Evolutionary conservation across 53 echinoderm and acorn worm species (phyloP), one percentile per base, ranked within the genome.

Genomic region (Astropecten irregularis): DNA sequence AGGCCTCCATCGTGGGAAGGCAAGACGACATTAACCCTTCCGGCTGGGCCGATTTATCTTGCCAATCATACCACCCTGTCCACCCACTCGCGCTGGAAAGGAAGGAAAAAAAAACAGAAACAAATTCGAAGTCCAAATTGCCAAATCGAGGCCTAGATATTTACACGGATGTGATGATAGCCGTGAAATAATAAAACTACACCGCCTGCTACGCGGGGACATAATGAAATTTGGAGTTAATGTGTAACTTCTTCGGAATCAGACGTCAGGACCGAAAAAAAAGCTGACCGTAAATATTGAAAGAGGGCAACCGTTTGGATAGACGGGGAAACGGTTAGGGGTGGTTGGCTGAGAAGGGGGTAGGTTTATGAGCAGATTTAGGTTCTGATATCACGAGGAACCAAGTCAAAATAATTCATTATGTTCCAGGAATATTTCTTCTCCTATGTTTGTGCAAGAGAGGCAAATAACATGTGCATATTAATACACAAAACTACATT

Each of bases 71-170:
- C 79, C 79, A 62, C 79, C 79, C 19, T 11, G 60, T 60, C 79
- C 61, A 42, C 56, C 79, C 79, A 44, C 61, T 39, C 79, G 8
- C 38, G 62, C 61, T 79, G 79, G 39, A 79, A 79, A 79, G n/a
- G n/a, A n/a, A n/a, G n/a, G n/a, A n/a, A n/a, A n/a, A n/a, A n/a
- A n/a, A n/a, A n/a, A n/a, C n/a, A n/a, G n/a, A n/a, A n/a, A n/a
- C n/a, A n/a, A n/a, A n/a, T 57, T 76, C 76, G 76, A 76, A 76
- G 76, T 76, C 76, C 76, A 76, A 76, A 76, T 76, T 76, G 56
- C 76, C 76, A 27, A 56, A 76, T 36, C 76, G 58, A 76, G 76
- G 58, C 58, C 47, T 62, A 62, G 62, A 61, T 79, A 79, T 79
- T 79, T 60, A 61, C 61, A n/a, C 79, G 79, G 79, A 79, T 61